These are phyloP conservation scores for Cathartes aura DNA, from an alignment of 2,113 vertebrate species.

Conservation along the genomic window DNA sequence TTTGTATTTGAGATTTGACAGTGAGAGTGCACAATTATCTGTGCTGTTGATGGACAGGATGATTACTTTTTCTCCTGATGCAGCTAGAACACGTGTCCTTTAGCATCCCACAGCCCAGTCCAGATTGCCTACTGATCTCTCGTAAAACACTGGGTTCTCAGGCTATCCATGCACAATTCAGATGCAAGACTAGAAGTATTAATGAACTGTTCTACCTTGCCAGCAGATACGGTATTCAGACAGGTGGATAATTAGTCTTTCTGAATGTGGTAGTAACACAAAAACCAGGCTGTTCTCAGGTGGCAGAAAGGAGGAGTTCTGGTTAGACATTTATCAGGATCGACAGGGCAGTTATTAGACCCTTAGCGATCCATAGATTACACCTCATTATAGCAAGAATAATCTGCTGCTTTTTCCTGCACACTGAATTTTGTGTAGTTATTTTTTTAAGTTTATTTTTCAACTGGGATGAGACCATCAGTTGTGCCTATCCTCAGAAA, in stretches of 20 bases:
- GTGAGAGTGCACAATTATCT: neutral
- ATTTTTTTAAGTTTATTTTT: neutral
- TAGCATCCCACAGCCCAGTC: neutral
- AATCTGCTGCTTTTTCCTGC: neutral
- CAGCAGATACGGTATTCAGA: neutral
- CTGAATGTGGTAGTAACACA: neutral
- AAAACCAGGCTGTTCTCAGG: neutral
- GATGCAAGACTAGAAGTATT: neutral
- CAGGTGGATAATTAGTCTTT: neutral
- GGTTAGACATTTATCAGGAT: neutral
- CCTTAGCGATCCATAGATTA: neutral
- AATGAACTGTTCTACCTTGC: neutral
- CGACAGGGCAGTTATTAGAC: neutral
- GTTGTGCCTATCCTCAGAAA: neutral
- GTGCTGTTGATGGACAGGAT: neutral
- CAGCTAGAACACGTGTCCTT: neutral
- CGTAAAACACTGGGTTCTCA: neutral
- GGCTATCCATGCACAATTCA: neutral
- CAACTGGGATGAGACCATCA: neutral
- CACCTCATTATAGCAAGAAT: neutral
- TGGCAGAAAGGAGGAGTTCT: neutral
- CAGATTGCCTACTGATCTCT: neutral
- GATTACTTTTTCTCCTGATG: neutral
- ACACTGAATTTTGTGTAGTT: neutral
- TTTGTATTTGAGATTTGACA: neutral